Percentiles rank a stretch among this genome's conserved stretches.
Conservation (phyloP, 92 coral and sea anemone species). For the Phenganax marumi region DNA sequence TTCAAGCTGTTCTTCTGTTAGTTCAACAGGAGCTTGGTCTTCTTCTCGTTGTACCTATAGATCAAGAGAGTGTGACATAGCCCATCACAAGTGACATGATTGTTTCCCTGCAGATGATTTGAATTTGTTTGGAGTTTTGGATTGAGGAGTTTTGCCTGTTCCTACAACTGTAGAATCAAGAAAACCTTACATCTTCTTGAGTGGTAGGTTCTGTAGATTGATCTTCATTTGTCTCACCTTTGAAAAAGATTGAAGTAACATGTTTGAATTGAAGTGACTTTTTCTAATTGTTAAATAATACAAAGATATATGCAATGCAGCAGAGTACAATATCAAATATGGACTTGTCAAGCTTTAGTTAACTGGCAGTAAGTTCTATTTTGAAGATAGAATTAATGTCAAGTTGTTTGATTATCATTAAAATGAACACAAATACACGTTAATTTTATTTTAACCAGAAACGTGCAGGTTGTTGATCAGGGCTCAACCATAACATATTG, state of each 20-base stretch:
- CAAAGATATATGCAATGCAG: neutral
- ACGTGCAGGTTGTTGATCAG: too few species aligned
- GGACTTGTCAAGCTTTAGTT: too few species aligned
- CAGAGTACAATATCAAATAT: neutral
- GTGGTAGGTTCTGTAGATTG: neutral
- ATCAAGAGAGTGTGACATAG: neutral
- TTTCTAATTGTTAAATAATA: neutral
- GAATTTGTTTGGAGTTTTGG: neutral
- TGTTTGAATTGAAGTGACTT: neutral
- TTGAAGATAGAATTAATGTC: too few species aligned
- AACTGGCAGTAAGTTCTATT: too few species aligned
- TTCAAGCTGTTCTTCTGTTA: constrained; percentile 86
- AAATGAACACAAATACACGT: too few species aligned
- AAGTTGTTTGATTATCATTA: too few species aligned
- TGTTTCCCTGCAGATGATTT: neutral
- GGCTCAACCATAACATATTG: too few species aligned
- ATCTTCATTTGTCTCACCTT: constrained; percentile 3
- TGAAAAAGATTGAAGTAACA: too few species aligned
- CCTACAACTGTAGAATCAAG: neutral
- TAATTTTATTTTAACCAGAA: too few species aligned
- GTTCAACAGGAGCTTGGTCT: constrained; percentile 43
- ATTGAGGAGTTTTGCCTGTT: too few species aligned
- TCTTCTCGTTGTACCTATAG: neutral
- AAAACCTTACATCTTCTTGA: constrained; percentile 25
- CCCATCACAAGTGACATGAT: neutral